Evolutionary conservation across 2,888 invertebrate genomes (phyloP), one percentile per base, ranked within the genome.

Genomic region (Caradrina kadenii): DNA sequence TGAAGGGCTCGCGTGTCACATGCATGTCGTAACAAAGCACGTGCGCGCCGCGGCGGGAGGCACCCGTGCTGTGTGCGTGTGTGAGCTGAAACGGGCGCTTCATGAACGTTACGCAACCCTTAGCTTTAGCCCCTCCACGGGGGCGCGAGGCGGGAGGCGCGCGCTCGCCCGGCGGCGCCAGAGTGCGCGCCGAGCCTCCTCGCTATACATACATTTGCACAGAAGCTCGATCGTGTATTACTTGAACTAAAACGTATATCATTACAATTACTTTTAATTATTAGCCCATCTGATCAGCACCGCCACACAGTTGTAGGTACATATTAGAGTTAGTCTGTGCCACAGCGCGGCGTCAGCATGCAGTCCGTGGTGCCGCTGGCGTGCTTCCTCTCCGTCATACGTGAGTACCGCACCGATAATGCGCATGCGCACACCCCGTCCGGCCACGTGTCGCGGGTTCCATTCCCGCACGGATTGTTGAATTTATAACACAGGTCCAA

Each of bases 381-480:
- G 4, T 95, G 95, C 79, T 94, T 95, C 58, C 85, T 95, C 39
- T 95, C 95, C 0, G 73, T 94, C 5, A 94, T 95, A 88, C 91
- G 95, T 95, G 73, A 94, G 94, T 94, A 69, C 8, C 11, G 7
- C 31, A 15, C n/a, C n/a, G n/a, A n/a, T 3, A 11, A 1, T 35
- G 8, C 35, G 31, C 31, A 0, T 4, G 5, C 31, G 31, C 31
- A 31, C 5, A 7, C 31, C 6, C 31, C 31, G 31, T 7, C 55
- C 13, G 13, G 1, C 22, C 21, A 11, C 11, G 11, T 1, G n/a
- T 0, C 11, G 11, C 7, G n/a, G 58, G 35, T 26, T 59, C 45
- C 45, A 45, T 45, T 45, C n/a, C n/a, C 22, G 11, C 17, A 45
- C 42, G 39, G 13, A 42, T 11, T 2, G 13, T 13, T 26, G 7